phyloP scores from a whole-genome alignment of 2,888 invertebrate genomes.

The Eristalis pertinax region DNA sequence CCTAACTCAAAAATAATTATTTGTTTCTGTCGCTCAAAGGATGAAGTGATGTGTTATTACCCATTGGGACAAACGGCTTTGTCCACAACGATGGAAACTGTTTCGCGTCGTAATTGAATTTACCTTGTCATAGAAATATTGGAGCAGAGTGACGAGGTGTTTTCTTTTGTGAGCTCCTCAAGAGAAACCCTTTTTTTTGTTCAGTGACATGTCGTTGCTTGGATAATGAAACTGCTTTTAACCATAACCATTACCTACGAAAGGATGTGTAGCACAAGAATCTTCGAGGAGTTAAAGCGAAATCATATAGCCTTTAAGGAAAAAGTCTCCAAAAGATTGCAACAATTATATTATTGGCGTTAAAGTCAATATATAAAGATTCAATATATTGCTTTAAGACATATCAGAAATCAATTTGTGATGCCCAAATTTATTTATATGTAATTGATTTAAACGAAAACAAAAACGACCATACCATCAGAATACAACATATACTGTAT shows the following conservation, averaged over 20 bases:
- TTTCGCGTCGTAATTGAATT: conserved; percentile 23
- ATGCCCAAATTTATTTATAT: not conserved
- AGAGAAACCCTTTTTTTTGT: not conserved
- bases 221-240: not conserved
- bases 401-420: not conserved
- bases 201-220: not conserved
- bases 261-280: too few species aligned
- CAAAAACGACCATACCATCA: not conserved
- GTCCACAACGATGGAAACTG: conserved; percentile 3
- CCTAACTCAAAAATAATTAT: conserved; percentile 9
- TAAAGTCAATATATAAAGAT: not conserved
- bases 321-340: not conserved
- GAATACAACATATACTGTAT: not conserved
- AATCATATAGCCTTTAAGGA: not conserved
- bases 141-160: not conserved
- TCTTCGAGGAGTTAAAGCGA: not conserved
- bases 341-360: not conserved
- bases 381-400: not conserved
- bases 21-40: conserved; percentile 13
- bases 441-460: not conserved
- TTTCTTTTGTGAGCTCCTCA: not conserved
- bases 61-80: not conserved
- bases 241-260: not conserved
- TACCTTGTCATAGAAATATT: conserved; percentile 10
- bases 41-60: conserved; percentile 5